Base-by-base conservation (phyloP, 2,888 invertebrate genomes). In the Phortica magna region DNA sequence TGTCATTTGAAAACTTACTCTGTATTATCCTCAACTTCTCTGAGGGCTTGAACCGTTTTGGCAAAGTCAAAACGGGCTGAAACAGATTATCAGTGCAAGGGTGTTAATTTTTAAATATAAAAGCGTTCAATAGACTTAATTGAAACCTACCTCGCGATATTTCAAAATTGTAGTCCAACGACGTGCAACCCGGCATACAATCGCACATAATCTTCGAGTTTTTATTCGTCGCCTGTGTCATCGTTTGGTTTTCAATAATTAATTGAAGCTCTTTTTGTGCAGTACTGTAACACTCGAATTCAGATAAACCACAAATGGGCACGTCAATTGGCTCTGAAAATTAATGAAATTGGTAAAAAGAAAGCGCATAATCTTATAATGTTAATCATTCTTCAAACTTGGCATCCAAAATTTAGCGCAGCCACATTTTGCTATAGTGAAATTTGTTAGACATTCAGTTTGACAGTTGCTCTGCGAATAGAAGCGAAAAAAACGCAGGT, bases 381-480 rank as follows among this genome's bases (percentile, higher is more conserved):
- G 14, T 57, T 41, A 10, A 0, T 4, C 43, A 42, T 55, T 10
- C 14, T 39, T 83, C 85, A 81, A 74, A 91, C 92, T 89, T 75
- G 95, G 95, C 95, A 95, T 95, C 85, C 95, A 94, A 83, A 95
- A 95, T 84, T 94, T 94, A 10, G 95, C 95, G 85, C 95, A 95
- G 14, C 93, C 94, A 86, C 95, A 95, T 82, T 92, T 92, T 7
- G 90, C 87, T 76, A 94, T 91, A 0, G 95, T 95, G 81, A 92
- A 95, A 90, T 95, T 95, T 2, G 95, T 93, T 75, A 95, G 91
- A 81, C 95, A 95, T 89, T 96, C 95, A 82, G 95, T 93, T 86
- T 95, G 94, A 87, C 95, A 96, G 90, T 95, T 95, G 76, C 94
- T 93, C 89, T 95, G 95, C 0, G 95, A 95, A 89, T 96, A 95